Evolutionary conservation across 2,113 vertebrate genomes (phyloP).

Genomic region (Chascanopsetta lugubris): DNA sequence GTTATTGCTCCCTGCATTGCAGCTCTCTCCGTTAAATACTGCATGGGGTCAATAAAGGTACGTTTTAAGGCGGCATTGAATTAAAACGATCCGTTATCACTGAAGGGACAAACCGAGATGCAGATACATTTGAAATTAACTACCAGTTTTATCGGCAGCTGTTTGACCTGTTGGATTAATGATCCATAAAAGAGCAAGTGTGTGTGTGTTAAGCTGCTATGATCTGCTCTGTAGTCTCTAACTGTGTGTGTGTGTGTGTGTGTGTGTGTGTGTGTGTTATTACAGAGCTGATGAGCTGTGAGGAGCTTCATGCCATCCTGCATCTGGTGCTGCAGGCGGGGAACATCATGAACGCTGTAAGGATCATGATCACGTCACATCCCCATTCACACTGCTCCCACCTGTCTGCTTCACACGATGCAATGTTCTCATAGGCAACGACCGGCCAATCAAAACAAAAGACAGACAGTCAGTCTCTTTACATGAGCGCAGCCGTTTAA

Average conservation of each 20-base stretch:
- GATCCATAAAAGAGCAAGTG: constrained; percentile 4
- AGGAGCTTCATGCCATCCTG: constrained; percentile 94
- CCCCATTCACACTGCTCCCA: background rate
- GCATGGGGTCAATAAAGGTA: constrained; percentile 1
- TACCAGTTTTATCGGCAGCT: background rate
- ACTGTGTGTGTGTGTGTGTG: constrained; percentile 41
- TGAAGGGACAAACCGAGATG: background rate
- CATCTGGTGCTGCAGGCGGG: constrained; percentile 97
- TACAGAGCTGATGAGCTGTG: constrained; percentile 92
- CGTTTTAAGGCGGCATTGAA: constrained; percentile 15
- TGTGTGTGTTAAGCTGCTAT: background rate
- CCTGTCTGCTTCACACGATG: background rate
- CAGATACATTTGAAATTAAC: background rate
- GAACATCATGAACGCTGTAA: constrained; percentile 98
- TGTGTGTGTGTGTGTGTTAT: constrained; percentile 46
- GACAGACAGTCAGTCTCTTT: no score
- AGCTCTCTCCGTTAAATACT: constrained; percentile 12
- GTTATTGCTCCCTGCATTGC: constrained; percentile 38
- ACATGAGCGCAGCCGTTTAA: no score
- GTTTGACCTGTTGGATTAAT: no score
- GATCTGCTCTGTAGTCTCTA: constrained; percentile 10
- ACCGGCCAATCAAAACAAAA: no score
- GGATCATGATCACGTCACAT: constrained; percentile 34
- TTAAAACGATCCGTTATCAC: constrained; percentile 11
- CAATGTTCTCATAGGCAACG: no score